Conservation (phyloP, 2,113 vertebrate species). For the Sterrhoptilus dennistouni region DNA sequence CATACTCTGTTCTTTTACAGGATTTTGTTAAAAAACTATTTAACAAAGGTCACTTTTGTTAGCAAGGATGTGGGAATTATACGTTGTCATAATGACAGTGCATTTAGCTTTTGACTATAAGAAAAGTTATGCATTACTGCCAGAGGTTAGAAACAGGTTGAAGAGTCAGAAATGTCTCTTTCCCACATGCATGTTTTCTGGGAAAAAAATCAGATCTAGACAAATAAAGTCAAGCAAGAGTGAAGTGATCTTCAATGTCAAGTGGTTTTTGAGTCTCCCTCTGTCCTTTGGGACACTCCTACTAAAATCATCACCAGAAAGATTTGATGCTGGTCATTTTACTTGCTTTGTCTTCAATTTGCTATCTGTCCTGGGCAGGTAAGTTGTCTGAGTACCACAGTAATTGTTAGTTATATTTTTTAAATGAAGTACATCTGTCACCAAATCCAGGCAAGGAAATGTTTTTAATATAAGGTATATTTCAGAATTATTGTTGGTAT, state of each 20-base stretch:
- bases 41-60: slow-evolving; percentile 34
- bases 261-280: background rate
- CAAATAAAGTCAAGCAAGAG: background rate
- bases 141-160: background rate
- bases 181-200: background rate
- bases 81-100: slow-evolving; percentile 13
- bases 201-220: background rate
- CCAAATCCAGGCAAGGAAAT: background rate
- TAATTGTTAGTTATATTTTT: background rate
- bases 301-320: background rate
- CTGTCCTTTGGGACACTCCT: background rate
- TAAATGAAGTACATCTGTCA: background rate
- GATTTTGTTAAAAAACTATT: background rate
- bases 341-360: background rate
- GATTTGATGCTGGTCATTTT: background rate
- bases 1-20: background rate
- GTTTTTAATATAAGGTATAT: background rate
- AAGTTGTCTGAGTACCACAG: background rate
- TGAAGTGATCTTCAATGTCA: background rate
- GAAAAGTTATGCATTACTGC: background rate
- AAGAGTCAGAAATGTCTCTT: background rate
- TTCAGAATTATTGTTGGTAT: background rate
- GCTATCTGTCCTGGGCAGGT: background rate
- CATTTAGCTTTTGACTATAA: background rate
- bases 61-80: background rate